Conservation (phyloP, 2,113 vertebrate genomes). For the Chaenocephalus aceratus region DNA sequence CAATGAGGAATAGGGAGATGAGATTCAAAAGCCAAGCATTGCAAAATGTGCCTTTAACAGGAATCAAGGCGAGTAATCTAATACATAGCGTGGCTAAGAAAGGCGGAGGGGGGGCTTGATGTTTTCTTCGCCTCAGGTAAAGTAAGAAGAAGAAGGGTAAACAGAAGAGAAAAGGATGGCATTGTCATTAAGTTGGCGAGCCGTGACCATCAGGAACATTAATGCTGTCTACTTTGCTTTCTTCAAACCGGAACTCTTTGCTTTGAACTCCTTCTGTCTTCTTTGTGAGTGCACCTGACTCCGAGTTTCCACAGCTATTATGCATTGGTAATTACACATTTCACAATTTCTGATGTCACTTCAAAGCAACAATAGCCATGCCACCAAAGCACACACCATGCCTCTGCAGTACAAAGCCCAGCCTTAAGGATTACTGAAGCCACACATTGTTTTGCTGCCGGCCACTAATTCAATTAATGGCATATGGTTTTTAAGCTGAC, state of each 20-base stretch:
- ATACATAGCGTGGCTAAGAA: slow-evolving; percentile 66
- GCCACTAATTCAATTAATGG: slow-evolving; percentile 84
- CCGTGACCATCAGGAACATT: slow-evolving; percentile 75
- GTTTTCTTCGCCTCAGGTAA: slow-evolving; percentile 59
- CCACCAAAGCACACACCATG: slow-evolving; percentile 53
- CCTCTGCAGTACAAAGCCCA: slow-evolving; percentile 66
- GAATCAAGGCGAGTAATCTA: slow-evolving; percentile 79
- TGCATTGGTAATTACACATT: slow-evolving; percentile 81
- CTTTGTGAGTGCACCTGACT: slow-evolving; percentile 73
- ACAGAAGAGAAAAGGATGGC: slow-evolving; percentile 65
- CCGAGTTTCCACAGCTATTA: slow-evolving; percentile 74
- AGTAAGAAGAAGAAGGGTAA: slow-evolving; percentile 47
- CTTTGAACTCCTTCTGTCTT: slow-evolving; percentile 78
- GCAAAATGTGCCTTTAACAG: slow-evolving; percentile 81
- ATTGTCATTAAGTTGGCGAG: slow-evolving; percentile 71
- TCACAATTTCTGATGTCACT: slow-evolving; percentile 77
- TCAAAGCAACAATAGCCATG: slow-evolving; percentile 78
- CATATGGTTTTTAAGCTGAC: slow-evolving; percentile 53
- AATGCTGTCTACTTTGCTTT: slow-evolving; percentile 71
- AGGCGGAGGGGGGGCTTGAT: slow-evolving; percentile 36
- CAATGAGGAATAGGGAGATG: slow-evolving; percentile 81
- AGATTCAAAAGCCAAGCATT: slow-evolving; percentile 81
- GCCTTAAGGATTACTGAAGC: slow-evolving; percentile 75
- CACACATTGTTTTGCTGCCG: slow-evolving; percentile 74
- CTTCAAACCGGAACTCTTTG: slow-evolving; percentile 65